These are phyloP conservation scores for Uloborus diversus DNA, from an alignment of 1,140 invertebrate genomes.

Conservation along the genomic window DNA sequence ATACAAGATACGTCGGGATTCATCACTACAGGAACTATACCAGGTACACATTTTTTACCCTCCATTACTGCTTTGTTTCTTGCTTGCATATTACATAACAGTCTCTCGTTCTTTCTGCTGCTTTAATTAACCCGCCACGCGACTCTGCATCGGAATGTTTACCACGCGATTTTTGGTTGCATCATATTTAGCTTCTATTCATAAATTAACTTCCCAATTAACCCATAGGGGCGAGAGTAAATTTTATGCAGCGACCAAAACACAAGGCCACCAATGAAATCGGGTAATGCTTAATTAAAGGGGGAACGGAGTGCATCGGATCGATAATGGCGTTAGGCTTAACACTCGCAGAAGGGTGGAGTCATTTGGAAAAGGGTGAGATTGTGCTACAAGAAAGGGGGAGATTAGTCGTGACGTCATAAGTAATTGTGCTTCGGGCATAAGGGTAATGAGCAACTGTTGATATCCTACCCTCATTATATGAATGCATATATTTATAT, in stretches of 20 bases:
- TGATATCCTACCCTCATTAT: too few species aligned
- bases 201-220: constrained; percentile 54
- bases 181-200: constrained; percentile 5
- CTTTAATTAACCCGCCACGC: too few species aligned
- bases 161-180: background rate
- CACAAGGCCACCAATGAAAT: constrained; percentile 47
- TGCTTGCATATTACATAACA: too few species aligned
- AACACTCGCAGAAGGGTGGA: constrained; percentile 42
- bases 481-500: too few species aligned
- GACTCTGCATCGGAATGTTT: too few species aligned
- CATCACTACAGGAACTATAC: too few species aligned
- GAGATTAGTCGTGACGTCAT: constrained; percentile 27
- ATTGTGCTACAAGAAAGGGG: background rate
- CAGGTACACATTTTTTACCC: too few species aligned
- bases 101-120: too few species aligned
- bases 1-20: background rate
- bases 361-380: constrained; percentile 15
- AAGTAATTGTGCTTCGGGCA: constrained; percentile 9
- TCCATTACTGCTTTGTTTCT: too few species aligned
- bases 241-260: constrained; percentile 27
- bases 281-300: constrained; percentile 47
- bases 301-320: constrained; percentile 3
- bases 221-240: constrained; percentile 11
- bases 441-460: too few species aligned
- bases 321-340: constrained; percentile 46